Conservation (phyloP, 2,797 vertebrate genomes). For the Pogoniulus pusillus region DNA sequence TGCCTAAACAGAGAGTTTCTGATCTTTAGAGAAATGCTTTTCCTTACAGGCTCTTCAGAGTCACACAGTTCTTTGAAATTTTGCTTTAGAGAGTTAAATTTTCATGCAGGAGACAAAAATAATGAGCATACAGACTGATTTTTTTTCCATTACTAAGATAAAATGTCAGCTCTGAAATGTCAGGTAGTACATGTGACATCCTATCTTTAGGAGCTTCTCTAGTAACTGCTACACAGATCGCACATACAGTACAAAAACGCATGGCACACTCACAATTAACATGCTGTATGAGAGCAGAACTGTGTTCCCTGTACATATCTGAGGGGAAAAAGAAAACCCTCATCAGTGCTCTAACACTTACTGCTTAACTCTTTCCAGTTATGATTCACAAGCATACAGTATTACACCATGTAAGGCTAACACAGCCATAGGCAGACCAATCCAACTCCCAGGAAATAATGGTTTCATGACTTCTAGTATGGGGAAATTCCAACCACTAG, state of each 20-base stretch:
- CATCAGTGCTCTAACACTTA: background rate
- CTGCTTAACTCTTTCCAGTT: background rate
- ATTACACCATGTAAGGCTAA: background rate
- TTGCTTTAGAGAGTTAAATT: background rate
- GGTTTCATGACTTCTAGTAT: background rate
- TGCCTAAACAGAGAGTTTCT: background rate
- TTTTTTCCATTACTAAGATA: background rate
- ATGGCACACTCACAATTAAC: background rate
- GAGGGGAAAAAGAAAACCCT: fast-evolving
- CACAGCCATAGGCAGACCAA: background rate
- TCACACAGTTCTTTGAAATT: fast-evolving
- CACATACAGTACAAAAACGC: background rate
- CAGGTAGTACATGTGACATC: background rate
- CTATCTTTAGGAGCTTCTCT: background rate
- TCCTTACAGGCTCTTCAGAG: background rate
- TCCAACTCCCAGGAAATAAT: background rate
- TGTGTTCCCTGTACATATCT: background rate
- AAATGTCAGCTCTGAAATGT: background rate
- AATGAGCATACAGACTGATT: fast-evolving
- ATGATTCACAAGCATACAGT: background rate
- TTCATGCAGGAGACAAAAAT: background rate
- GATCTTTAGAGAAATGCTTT: background rate
- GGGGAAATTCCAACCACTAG: background rate
- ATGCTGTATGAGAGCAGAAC: background rate
- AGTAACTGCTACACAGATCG: background rate